These are phyloP conservation scores for Orthonyx spaldingii DNA, from an alignment of 2,113 vertebrate species.

Conservation along the genomic window DNA sequence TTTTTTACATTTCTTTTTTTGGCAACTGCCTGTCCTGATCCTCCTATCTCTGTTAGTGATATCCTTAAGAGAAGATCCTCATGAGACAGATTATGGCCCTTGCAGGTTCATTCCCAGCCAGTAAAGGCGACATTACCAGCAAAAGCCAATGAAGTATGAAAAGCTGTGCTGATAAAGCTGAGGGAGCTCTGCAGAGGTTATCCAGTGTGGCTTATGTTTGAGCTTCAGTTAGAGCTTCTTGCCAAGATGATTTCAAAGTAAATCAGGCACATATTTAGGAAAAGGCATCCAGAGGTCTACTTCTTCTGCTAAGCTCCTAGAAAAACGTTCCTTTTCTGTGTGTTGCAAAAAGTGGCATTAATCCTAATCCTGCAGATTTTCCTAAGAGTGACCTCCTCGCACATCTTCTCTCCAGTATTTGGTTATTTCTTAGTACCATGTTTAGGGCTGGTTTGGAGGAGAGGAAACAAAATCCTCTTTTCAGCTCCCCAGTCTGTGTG, in stretches of 20 bases:
- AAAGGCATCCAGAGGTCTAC: background rate
- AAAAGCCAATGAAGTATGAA: constrained; percentile 1
- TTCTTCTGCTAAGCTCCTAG: background rate
- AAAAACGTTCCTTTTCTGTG: background rate
- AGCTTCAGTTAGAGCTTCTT: background rate
- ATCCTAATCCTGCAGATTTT: background rate
- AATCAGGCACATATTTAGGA: background rate
- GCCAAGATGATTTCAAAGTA: constrained; percentile 8
- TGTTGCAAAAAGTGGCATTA: background rate
- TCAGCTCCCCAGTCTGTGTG: constrained; percentile 6
- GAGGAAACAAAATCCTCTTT: constrained; percentile 24
- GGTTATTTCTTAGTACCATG: background rate
- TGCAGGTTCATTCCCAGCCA: background rate
- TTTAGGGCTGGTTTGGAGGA: background rate
- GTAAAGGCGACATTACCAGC: background rate
- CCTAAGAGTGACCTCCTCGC: background rate
- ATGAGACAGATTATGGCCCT: background rate
- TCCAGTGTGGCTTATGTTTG: background rate
- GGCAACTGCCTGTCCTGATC: background rate
- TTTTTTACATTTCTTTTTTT: constrained; percentile 2
- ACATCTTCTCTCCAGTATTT: background rate
- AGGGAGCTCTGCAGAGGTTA: constrained; percentile 9
- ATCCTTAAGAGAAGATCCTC: background rate
- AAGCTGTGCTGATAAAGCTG: background rate
- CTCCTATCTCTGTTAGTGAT: background rate